These are phyloP conservation scores for Sinotaia quadrata DNA, from an alignment of 2,888 invertebrate genomes.

Conservation along the genomic window DNA sequence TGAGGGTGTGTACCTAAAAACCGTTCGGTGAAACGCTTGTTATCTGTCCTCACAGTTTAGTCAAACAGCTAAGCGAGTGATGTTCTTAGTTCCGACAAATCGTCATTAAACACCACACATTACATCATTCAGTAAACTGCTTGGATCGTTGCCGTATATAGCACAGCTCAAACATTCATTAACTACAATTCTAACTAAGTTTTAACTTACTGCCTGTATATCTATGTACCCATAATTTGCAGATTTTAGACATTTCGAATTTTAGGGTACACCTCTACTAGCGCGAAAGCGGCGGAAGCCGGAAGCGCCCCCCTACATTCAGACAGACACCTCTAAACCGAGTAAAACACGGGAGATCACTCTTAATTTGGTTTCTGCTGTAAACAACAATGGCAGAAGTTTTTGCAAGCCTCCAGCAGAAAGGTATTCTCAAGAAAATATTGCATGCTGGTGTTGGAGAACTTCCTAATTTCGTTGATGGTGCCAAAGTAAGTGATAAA, in stretches of 20 bases:
- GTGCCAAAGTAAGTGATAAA: conserved; percentile 63
- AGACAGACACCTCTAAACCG: not conserved
- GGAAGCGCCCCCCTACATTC: no score
- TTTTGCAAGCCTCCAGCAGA: conserved; percentile 48
- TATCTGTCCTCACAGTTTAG: no score
- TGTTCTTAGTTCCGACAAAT: no score
- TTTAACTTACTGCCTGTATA: conserved; percentile 12
- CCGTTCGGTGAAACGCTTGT: no score
- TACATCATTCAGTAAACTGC: no score
- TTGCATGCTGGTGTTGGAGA: conserved; percentile 50
- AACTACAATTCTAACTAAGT: not conserved
- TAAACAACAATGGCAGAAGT: conserved; percentile 55
- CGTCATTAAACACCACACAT: no score
- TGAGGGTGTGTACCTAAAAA: no score
- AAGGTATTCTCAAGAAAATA: conserved; percentile 57
- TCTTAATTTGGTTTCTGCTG: not conserved
- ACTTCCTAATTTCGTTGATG: conserved; percentile 50
- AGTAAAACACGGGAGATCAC: not conserved
- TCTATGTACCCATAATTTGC: conserved; percentile 50
- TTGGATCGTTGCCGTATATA: no score
- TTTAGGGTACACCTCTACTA: not conserved
- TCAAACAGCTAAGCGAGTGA: no score
- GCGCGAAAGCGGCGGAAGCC: no score
- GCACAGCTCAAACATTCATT: not conserved
- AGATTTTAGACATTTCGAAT: conserved; percentile 38